These are phyloP conservation scores for Acrocera orbiculus DNA, from an alignment of 2,888 invertebrate species.

Conservation along the genomic window DNA sequence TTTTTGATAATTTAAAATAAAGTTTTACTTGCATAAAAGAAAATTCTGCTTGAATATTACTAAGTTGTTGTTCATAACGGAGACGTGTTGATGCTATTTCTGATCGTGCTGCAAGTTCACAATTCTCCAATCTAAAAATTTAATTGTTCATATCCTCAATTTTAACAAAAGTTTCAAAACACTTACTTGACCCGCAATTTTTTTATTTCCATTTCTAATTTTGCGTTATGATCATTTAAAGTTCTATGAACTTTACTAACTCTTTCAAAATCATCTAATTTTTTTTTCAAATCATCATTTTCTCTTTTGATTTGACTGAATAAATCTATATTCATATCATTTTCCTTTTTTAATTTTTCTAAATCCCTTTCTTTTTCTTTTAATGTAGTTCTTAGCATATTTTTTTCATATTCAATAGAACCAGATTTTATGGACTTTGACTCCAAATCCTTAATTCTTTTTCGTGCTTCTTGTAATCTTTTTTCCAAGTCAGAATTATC, in stretches of 20 bases:
- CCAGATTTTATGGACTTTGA: slow-evolving; percentile 20
- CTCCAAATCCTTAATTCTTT: slow-evolving; percentile 23
- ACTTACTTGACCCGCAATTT: slow-evolving; percentile 44
- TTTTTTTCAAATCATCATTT: slow-evolving; percentile 63
- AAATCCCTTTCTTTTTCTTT: slow-evolving; percentile 60
- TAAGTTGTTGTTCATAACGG: slow-evolving; percentile 70
- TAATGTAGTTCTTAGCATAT: slow-evolving; percentile 47
- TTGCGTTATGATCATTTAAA: slow-evolving; percentile 55
- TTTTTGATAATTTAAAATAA: too few species aligned
- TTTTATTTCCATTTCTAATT: slow-evolving; percentile 57
- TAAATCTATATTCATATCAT: slow-evolving; percentile 49
- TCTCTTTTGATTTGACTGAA: slow-evolving; percentile 52
- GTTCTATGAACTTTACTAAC: slow-evolving; percentile 67
- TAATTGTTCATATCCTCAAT: slow-evolving; percentile 27
- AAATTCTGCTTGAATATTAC: slow-evolving; percentile 63
- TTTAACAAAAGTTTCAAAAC: slow-evolving; percentile 17
- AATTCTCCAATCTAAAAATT: slow-evolving; percentile 35
- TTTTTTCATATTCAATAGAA: slow-evolving; percentile 41
- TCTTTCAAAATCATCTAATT: slow-evolving; percentile 69
- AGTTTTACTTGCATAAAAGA: slow-evolving; percentile 52
- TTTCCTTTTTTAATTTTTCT: slow-evolving; percentile 48
- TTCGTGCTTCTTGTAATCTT: slow-evolving; percentile 22
- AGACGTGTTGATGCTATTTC: slow-evolving; percentile 66
- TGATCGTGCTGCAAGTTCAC: slow-evolving; percentile 54
- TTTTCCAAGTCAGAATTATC: slow-evolving; percentile 25